A percentile compares a stretch with the other conserved stretches of the same genome.
Conservation (phyloP, 2,888 invertebrate species). For the Liopterus haemorrhoidalis region DNA sequence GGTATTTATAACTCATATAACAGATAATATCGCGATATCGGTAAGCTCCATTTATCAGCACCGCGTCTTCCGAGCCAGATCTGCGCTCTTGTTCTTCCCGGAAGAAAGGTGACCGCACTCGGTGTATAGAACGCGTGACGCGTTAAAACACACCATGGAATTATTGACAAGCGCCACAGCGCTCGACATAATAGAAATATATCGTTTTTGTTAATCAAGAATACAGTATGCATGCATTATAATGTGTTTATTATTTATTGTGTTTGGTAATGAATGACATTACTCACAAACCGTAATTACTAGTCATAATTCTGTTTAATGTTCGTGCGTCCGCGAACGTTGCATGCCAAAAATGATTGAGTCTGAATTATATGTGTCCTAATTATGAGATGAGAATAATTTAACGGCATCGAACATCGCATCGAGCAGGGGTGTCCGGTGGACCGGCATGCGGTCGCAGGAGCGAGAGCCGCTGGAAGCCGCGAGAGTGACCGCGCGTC, state of each 20-base stretch:
- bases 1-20: no score
- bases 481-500: no score
- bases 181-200: conserved; percentile 44
- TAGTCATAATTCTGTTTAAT: conserved; percentile 46
- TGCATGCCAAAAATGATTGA: conserved; percentile 44
- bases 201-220: conserved; percentile 47
- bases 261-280: conserved; percentile 45
- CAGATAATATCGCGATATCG: background rate
- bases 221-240: conserved; percentile 38
- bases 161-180: no score
- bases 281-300: conserved; percentile 46
- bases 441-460: no score
- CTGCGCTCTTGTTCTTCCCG: no score
- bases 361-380: conserved; percentile 33
- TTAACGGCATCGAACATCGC: conserved; percentile 13
- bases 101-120: no score
- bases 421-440: conserved; percentile 9
- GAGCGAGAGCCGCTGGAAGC: background rate
- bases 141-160: no score
- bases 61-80: no score
- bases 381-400: conserved; percentile 22
- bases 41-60: no score
- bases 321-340: conserved; percentile 27
- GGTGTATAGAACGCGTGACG: no score
- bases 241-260: conserved; percentile 47